phyloP scores from a whole-genome alignment of 2,113 vertebrate genomes.

The Colaptes auratus region DNA sequence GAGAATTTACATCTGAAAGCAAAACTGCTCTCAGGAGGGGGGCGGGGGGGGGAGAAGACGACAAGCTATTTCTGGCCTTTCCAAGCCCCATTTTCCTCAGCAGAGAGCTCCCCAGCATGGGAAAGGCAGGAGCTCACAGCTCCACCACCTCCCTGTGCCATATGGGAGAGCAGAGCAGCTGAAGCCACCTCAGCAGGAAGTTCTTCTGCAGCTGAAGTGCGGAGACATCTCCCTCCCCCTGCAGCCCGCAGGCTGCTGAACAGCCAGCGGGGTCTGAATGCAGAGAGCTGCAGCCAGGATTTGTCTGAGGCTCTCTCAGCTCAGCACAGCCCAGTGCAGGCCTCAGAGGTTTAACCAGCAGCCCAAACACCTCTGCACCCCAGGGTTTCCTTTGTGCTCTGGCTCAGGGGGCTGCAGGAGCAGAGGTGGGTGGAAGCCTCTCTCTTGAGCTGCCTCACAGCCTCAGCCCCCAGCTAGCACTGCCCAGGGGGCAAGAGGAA shows the following conservation, averaged over 20 bases:
- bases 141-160: neutral
- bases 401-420: neutral
- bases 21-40: neutral
- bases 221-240: neutral
- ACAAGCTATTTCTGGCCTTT: neutral
- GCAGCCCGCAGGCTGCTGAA: neutral
- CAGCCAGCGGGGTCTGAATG: neutral
- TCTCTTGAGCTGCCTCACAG: neutral
- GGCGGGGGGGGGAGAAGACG: fast-evolving
- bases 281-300: neutral
- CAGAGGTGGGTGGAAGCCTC: neutral
- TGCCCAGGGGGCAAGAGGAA: fast-evolving
- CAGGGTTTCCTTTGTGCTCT: neutral
- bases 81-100: neutral
- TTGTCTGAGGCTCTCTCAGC: neutral
- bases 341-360: neutral
- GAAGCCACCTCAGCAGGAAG: neutral
- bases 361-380: neutral
- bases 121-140: neutral
- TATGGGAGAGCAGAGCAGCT: neutral
- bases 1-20: neutral
- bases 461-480: fast-evolving
- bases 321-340: fast-evolving
- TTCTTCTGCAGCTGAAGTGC: neutral
- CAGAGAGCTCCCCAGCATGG: neutral